phyloP scores from a whole-genome alignment of 2,888 invertebrate species.

The Lordiphosa andalusiaca region DNA sequence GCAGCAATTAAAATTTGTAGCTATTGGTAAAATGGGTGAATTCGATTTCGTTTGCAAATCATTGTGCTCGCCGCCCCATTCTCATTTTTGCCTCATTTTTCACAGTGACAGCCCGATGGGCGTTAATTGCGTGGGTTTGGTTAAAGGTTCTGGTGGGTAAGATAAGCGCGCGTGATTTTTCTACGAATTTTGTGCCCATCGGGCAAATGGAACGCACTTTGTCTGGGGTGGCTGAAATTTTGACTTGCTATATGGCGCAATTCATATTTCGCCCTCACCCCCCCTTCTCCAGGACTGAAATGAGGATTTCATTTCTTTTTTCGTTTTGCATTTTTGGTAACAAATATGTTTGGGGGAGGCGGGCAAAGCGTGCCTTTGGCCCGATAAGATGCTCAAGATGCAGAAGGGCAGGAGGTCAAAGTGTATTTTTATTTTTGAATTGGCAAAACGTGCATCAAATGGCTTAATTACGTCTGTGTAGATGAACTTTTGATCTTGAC shows the following conservation, averaged over 20 bases:
- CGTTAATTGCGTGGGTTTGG: conserved; percentile 77
- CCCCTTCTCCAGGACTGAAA: conserved; percentile 38
- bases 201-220: conserved; percentile 44
- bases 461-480: conserved; percentile 63
- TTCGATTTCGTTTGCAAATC: conserved; percentile 70
- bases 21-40: conserved; percentile 54
- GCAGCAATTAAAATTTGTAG: conserved; percentile 73
- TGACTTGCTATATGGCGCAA: conserved; percentile 40
- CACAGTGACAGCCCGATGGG: conserved; percentile 74
- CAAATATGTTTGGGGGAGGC: conserved; percentile 7
- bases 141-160: conserved; percentile 47
- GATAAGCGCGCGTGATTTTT: conserved; percentile 78
- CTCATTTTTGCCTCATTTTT: conserved; percentile 39
- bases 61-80: conserved; percentile 53
- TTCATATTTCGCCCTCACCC: conserved; percentile 30
- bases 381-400: conserved; percentile 48
- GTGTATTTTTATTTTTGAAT: conserved; percentile 60
- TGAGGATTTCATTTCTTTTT: conserved; percentile 27
- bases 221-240: conserved; percentile 34
- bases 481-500: conserved; percentile 65
- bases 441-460: conserved; percentile 71
- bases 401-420: conserved; percentile 35
- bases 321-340: conserved; percentile 38
- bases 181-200: conserved; percentile 65
- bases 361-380: conserved; percentile 39